Evolutionary conservation across 2,797 vertebrate genomes (phyloP), one percentile per base, ranked within the genome.

Genomic region (Sebastes vulpes): DNA sequence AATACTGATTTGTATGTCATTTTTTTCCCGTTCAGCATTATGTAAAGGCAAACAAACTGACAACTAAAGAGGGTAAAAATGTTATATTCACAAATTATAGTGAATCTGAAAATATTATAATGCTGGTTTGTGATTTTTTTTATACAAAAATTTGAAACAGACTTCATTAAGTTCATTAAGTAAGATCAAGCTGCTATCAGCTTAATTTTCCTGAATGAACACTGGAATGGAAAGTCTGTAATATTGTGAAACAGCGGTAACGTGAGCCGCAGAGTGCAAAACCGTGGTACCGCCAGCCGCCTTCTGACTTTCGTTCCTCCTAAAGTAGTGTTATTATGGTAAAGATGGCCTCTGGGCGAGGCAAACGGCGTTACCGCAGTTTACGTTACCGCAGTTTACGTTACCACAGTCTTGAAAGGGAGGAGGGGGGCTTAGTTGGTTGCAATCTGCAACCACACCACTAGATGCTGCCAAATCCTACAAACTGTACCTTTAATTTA

Each of bases 321-420:
- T 18, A 42, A 42, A 16, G 38, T 42, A 42, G 6, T 42, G 14
- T 0, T 42, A 42, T 42, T 42, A 18, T 42, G 38, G 14, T 42
- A 42, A 16, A 6, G 38, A 16, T 42, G 0, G 5, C 38, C 14
- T 42, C 38, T 16, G 14, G 6, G 38, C 38, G 12, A 16, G 38
- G 38, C 14, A 3, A 42, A 0, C 38, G 1, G 14, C 6, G 14
- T 42, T 0, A 42, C 38, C 14, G 1, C 0, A 14, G 35, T 38
- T 38, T 0, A 32, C 32, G 4, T 32, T 11, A 35, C 10, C 32
- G 10, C 32, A 35, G 12, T 38, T 14, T 0, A 32, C 32, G 4
- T 35, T 11, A 35, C 10, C 32, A 4, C 32, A 35, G 38, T 42
- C 38, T 42, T 42, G 38, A 42, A 42, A 42, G 1, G 38, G 38